Evolutionary conservation across 2,113 vertebrate genomes (phyloP).

Genomic region (Limnothrissa miodon): DNA sequence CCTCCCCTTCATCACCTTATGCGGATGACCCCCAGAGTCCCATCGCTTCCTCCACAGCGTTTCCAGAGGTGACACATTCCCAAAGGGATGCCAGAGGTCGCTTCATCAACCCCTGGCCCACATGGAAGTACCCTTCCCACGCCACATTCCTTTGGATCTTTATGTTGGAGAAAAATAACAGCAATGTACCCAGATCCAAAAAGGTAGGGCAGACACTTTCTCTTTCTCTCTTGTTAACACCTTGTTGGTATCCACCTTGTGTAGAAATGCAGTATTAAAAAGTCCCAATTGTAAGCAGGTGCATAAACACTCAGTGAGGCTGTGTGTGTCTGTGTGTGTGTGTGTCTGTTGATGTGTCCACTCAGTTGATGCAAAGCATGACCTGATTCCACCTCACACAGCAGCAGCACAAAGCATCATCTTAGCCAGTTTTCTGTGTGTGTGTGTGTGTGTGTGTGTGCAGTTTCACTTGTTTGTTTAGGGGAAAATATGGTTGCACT

Average conservation of each 20-base stretch:
- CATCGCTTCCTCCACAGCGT: conserved; percentile 73
- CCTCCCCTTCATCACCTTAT: not conserved
- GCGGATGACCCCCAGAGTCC: conserved; percentile 44
- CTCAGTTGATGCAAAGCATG: no score
- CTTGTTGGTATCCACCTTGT: conserved; percentile 66
- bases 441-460: not conserved
- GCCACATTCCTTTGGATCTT: conserved; percentile 67
- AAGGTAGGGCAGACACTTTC: conserved; percentile 61
- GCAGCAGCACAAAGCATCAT: no score
- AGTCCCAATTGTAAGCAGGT: not conserved
- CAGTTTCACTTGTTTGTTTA: not conserved
- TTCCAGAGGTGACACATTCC: conserved; percentile 84
- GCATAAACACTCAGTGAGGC: no score
- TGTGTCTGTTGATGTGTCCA: not conserved
- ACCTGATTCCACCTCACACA: no score
- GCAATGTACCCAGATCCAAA: conserved; percentile 75
- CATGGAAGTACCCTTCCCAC: conserved; percentile 72
- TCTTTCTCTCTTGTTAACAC: no score
- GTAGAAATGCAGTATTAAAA: no score
- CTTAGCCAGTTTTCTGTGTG: no score
- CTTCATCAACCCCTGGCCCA: conserved; percentile 83
- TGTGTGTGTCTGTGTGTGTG: not conserved
- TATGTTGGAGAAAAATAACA: conserved; percentile 78
- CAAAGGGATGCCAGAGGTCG: conserved; percentile 74
- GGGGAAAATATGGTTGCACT: not conserved